Base-by-base conservation (phyloP, 2,888 invertebrate species). In the Nomada lathburiana region DNA sequence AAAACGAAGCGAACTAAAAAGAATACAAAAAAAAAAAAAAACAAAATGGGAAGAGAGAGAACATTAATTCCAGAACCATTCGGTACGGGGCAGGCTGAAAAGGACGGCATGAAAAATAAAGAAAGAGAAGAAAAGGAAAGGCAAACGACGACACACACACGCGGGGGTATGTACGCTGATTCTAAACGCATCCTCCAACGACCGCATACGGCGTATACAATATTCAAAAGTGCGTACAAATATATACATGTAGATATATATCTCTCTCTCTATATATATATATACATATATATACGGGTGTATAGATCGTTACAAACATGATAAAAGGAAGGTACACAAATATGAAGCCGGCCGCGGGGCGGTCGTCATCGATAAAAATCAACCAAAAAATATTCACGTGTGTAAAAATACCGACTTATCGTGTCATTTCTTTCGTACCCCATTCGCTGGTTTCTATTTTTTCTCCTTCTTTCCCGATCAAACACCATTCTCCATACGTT, bases 221-320 rank as follows among this genome's bases (percentile, higher is more conserved):
- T 80, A 73, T 83, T 86, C 83, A 80, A 86, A 84, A 87, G 85
- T 77, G 82, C 70, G 75, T 86, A 87, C 63, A 88, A 85, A 86
- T 84, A 84, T 84, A 78, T 72, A 80, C 67, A 74, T 74, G 53
- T 72, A 77, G 62, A 68, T 59, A 78, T 68, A 68, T 68, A 57
- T 57, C 5, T 65, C 36, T 50, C 60, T 67, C 55, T 55, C 10
- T 64, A 36, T 50, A 53, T 29, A 18, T 62, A 53, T 59, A 42
- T 60, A 55, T 55, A 75, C 63, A 44, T 69, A 64, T 69, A 67
- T 84, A 88, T 47, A 23, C 13, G 36, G 26, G 69, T 81, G 80
- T 82, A 80, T 80, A 82, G 71, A 76, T 84, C 69, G 74, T 84
- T 85, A 88, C 76, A 88, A 88, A 87, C 83, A 84, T 78, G 85